Percentiles rank a stretch among this genome's conserved stretches.
Conservation (phyloP, 2,888 invertebrate genomes). For the Platypus cylindrus region DNA sequence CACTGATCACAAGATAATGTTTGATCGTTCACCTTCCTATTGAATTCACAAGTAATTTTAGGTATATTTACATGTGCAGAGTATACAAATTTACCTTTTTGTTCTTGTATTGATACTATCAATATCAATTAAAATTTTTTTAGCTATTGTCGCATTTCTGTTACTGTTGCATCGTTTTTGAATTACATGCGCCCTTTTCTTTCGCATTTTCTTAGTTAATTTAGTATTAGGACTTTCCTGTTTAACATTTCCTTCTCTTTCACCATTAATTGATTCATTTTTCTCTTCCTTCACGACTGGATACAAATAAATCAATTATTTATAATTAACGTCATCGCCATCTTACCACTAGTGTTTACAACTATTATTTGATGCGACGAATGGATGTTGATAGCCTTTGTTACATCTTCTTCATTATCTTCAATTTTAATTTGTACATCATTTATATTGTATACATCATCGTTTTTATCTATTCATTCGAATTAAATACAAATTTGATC, state of each 20-base stretch:
- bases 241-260: constrained; percentile 1
- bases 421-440: constrained; percentile 3
- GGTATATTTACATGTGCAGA: too few relatives aligned
- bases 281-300: background rate
- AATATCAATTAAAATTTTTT: background rate
- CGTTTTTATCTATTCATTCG: too few relatives aligned
- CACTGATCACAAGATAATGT: constrained; percentile 10
- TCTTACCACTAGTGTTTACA: too few relatives aligned
- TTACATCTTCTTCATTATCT: constrained; percentile 1
- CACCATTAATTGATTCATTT: background rate
- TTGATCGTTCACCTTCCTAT: constrained; percentile 3
- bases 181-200: background rate
- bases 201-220: background rate
- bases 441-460: background rate
- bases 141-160: background rate
- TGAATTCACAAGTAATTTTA: too few relatives aligned
- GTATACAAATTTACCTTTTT: constrained; percentile 2
- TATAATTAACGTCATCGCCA: too few relatives aligned
- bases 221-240: background rate
- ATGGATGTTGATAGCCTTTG: too few relatives aligned
- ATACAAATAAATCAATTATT: too few relatives aligned
- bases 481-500: too few relatives aligned
- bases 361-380: too few relatives aligned
- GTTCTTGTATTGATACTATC: constrained; percentile 2
- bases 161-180: background rate